These are phyloP conservation scores for Acleris laterana DNA, from an alignment of 2,888 invertebrate genomes.

Conservation along the genomic window DNA sequence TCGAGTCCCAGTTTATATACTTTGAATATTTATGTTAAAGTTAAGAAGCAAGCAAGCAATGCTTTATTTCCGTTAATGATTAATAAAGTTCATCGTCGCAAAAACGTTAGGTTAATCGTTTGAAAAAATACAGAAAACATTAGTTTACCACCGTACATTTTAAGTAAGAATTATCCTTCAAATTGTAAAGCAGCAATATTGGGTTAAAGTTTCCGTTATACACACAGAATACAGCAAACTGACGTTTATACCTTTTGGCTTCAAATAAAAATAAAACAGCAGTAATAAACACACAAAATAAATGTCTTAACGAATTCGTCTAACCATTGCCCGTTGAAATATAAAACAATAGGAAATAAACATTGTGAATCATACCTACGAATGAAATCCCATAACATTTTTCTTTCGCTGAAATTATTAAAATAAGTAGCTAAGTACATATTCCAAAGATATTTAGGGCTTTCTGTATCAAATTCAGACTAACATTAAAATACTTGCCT, in stretches of 20 bases:
- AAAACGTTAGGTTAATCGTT: too few species aligned
- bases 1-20: too few species aligned
- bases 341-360: constrained; percentile 4
- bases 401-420: constrained; percentile 75
- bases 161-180: too few species aligned
- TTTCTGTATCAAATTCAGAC: constrained; percentile 8
- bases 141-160: too few species aligned
- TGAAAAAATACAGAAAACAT: too few species aligned
- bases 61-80: too few species aligned
- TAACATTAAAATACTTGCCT: constrained; percentile 68
- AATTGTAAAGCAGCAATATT: too few species aligned
- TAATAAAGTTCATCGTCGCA: too few species aligned
- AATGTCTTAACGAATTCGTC: background rate
- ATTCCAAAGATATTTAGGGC: constrained; percentile 10
- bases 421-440: constrained; percentile 34
- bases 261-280: constrained; percentile 23
- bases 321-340: too few species aligned
- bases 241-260: constrained; percentile 29
- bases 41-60: too few species aligned
- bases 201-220: background rate
- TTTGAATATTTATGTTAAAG: too few species aligned
- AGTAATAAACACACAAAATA: constrained; percentile 2
- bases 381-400: constrained; percentile 72
- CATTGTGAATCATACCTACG: constrained; percentile 66
- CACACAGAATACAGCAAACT: background rate